Conservation (phyloP, 2,888 invertebrate genomes). For the Strigamia transsilvanica region DNA sequence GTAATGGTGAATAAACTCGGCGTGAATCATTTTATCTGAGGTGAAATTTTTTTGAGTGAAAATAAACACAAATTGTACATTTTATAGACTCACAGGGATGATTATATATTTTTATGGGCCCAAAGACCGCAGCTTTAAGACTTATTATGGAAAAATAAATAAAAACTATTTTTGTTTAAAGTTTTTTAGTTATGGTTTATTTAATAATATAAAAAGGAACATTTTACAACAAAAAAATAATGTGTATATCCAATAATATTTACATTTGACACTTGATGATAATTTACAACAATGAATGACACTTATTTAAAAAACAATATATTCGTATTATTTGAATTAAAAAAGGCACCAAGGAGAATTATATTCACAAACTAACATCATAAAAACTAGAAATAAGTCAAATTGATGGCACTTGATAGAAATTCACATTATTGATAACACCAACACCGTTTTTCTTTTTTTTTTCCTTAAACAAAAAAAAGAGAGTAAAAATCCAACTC, state of each 20-base stretch:
- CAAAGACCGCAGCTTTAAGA: neutral
- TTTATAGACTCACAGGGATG: too few relatives aligned
- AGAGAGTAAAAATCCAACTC: neutral
- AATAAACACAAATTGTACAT: neutral
- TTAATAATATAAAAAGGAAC: slow-evolving; percentile 40
- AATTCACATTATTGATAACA: slow-evolving; percentile 12
- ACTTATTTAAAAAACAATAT: slow-evolving; percentile 10
- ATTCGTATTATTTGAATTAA: neutral
- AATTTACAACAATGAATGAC: slow-evolving; percentile 46
- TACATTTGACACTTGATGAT: slow-evolving; percentile 43
- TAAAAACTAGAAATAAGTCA: slow-evolving; percentile 18
- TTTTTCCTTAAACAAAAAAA: neutral
- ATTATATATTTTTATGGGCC: too few relatives aligned
- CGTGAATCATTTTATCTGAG: too few relatives aligned
- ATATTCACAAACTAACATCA: slow-evolving; percentile 28
- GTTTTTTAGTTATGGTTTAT: slow-evolving; percentile 19
- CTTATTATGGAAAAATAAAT: neutral
- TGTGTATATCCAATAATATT: slow-evolving; percentile 27
- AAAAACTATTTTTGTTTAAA: neutral
- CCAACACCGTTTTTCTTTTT: neutral
- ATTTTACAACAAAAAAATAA: slow-evolving; percentile 42
- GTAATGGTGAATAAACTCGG: too few relatives aligned
- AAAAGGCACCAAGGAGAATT: slow-evolving; percentile 9
- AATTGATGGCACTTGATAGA: slow-evolving; percentile 15
- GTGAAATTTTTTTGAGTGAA: too few relatives aligned